Conservation (phyloP, 2,888 invertebrate genomes). For the Drosophila crucigera region DNA sequence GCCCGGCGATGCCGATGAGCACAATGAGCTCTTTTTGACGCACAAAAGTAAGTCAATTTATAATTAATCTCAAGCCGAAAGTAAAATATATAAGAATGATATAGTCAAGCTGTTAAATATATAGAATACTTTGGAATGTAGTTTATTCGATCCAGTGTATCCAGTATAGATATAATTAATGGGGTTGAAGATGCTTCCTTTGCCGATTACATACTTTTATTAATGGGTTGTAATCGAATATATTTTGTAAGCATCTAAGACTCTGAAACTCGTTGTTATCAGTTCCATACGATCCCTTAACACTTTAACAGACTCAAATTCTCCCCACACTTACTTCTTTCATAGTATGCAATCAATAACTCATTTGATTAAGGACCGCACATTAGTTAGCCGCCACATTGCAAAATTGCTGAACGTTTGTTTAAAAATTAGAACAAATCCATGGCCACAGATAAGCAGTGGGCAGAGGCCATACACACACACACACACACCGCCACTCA, state of each 20-base stretch:
- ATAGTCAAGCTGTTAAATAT: not conserved
- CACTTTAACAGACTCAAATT: slow-evolving; percentile 2
- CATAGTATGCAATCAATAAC: slow-evolving; percentile 66
- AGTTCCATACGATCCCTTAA: not conserved
- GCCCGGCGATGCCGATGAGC: slow-evolving; percentile 80
- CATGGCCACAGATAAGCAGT: slow-evolving; percentile 48
- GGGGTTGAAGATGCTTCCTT: not conserved
- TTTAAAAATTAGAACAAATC: slow-evolving; percentile 69
- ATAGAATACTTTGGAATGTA: not conserved
- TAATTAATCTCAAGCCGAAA: not conserved
- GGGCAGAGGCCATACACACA: slow-evolving; percentile 27
- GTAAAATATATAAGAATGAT: not conserved
- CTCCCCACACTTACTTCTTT: not conserved
- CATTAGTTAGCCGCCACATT: slow-evolving; percentile 57
- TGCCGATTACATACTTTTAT: not conserved
- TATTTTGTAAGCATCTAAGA: not conserved
- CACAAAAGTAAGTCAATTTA: slow-evolving; percentile 82
- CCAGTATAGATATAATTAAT: not conserved
- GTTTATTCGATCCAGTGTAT: not conserved
- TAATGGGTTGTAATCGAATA: not conserved
- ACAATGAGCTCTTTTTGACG: slow-evolving; percentile 83
- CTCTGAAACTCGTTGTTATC: not conserved
- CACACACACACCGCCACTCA: slow-evolving; percentile 14
- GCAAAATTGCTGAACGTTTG: slow-evolving; percentile 54
- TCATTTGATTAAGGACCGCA: slow-evolving; percentile 72